A percentile compares a stretch with the other conserved stretches of the same genome.
phyloP scores from a whole-genome alignment of 23 tunicate genomes.

The Ascidia mentula region DNA sequence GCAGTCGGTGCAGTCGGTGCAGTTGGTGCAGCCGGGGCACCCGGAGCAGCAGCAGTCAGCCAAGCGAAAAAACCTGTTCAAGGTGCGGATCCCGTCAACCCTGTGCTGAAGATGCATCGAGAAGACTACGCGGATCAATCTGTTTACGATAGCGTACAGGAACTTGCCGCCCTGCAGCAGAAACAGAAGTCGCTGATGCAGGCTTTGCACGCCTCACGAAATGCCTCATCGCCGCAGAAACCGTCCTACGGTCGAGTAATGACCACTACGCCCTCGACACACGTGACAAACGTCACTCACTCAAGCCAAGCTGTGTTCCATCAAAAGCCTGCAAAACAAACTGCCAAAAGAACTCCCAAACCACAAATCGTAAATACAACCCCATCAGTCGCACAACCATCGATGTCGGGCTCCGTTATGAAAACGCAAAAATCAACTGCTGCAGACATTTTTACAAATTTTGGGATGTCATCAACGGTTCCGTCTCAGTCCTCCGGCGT shows the following conservation, averaged over 20 bases:
- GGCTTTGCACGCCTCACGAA: constrained; percentile 27
- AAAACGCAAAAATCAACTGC: not conserved
- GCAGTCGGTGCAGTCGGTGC: no score
- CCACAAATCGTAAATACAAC: not conserved
- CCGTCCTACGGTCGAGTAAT: not conserved
- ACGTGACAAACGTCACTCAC: not conserved
- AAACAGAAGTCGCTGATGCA: constrained; percentile 51
- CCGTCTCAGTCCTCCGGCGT: no score
- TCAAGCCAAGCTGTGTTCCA: not conserved
- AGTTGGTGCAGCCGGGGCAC: no score
- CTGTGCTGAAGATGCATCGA: constrained; percentile 33
- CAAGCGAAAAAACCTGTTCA: not conserved
- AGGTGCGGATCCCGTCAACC: not conserved
- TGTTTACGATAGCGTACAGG: constrained; percentile 50
- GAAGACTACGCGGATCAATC: constrained; percentile 60
- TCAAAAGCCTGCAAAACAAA: not conserved
- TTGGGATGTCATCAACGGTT: not conserved
- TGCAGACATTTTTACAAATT: not conserved
- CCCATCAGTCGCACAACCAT: not conserved
- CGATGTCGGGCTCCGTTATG: not conserved
- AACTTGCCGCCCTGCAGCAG: constrained; percentile 47
- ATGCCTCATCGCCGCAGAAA: constrained; percentile 13
- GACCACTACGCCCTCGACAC: not conserved
- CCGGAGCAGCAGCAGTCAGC: not conserved
- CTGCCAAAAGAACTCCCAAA: not conserved